A percentile compares a stretch with the other conserved stretches of the same genome.
phyloP scores from a whole-genome alignment of 2,888 invertebrate genomes.

The Lithophane leautieri region DNA sequence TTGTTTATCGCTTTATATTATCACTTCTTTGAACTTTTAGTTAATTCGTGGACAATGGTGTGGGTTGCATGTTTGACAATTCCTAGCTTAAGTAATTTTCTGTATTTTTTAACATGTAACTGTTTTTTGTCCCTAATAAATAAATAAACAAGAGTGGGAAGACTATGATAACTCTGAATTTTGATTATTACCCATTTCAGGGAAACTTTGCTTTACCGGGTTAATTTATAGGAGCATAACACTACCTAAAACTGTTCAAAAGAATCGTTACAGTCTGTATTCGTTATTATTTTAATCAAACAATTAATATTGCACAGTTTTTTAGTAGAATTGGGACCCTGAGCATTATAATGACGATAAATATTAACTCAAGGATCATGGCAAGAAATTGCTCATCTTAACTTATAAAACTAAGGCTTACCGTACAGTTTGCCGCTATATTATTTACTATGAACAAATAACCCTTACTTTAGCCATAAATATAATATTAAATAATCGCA shows the following conservation, averaged over 20 bases:
- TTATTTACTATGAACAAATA: constrained; percentile 5
- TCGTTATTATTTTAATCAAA: background rate
- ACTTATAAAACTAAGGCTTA: background rate
- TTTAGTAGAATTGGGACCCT: too few relatives aligned
- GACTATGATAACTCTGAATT: background rate
- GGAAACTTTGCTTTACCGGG: background rate
- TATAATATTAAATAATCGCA: constrained; percentile 17
- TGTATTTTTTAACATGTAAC: too few relatives aligned
- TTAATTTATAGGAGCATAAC: background rate
- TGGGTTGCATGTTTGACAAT: too few relatives aligned
- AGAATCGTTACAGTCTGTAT: background rate
- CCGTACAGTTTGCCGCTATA: background rate
- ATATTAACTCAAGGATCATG: background rate
- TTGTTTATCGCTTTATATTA: too few relatives aligned
- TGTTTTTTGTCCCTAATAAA: too few relatives aligned
- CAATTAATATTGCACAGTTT: background rate
- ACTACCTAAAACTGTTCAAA: background rate
- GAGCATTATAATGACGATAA: background rate
- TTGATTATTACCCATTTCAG: background rate
- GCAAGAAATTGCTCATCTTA: background rate
- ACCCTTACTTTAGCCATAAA: background rate
- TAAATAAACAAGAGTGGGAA: too few relatives aligned
- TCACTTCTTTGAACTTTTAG: too few relatives aligned
- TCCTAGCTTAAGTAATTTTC: too few relatives aligned
- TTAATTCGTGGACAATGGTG: too few relatives aligned